A percentile compares a stretch with the other conserved stretches of the same genome.
These are phyloP conservation scores for Mungos mungo DNA, from an alignment of 2,113 vertebrate species.

Conservation along the genomic window DNA sequence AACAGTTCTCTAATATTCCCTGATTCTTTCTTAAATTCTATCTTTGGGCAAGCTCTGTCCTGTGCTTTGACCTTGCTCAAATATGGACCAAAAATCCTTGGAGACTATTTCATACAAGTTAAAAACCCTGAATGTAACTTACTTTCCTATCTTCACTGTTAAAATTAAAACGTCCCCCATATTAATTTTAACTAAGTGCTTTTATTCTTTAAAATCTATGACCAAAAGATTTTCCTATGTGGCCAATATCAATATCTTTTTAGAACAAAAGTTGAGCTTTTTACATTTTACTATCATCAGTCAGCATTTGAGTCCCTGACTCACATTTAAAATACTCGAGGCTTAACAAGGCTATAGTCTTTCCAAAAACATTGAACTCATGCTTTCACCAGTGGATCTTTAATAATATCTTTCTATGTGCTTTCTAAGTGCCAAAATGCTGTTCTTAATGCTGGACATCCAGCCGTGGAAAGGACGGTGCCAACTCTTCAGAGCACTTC, in stretches of 20 bases:
- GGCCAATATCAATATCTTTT: neutral
- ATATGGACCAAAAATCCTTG: constrained; percentile 22
- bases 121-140: neutral
- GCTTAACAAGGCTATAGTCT: neutral
- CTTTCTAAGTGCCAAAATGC: neutral
- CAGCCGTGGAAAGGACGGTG: neutral
- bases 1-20: constrained; percentile 44
- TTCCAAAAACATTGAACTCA: neutral
- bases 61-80: constrained; percentile 32
- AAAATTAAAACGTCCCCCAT: neutral
- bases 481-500: neutral
- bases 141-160: neutral
- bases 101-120: neutral
- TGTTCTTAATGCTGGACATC: neutral
- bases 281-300: neutral
- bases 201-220: neutral
- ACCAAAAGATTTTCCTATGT: neutral
- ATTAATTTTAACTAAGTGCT: neutral
- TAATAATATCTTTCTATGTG: neutral
- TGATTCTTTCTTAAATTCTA: constrained; percentile 36
- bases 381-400: neutral
- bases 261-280: neutral
- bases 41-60: neutral
- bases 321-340: neutral
- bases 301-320: neutral